Evolutionary conservation across 64 coral and sea anemone genomes (phyloP), one percentile per base, ranked within the genome.

Genomic region (Actinia tenebrosa): DNA sequence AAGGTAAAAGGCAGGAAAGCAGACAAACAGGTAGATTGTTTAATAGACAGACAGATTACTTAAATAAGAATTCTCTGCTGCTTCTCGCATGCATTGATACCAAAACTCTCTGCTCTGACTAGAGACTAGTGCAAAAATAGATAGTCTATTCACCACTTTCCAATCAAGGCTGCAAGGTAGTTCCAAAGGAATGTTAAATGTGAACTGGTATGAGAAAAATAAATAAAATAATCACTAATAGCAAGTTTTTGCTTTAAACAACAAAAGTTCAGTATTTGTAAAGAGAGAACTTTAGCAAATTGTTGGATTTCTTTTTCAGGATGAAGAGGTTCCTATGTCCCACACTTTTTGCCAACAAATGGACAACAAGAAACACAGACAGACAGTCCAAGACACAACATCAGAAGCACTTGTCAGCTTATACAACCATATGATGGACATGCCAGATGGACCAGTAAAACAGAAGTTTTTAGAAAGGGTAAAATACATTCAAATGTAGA

Each of bases 401-500:
- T 91, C 89, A 16, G 93, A 95, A 9, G 93, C 93, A 25, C 83
- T 95, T 11, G 26, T 95, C 19, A 79, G 88, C 16, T 54, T 95
- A 7, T 95, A 95, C 54, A 91, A 84, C 45, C 93, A 95, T 60
- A 89, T 95, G 54, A 88, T 91, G 45, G 93, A 95, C 69, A 86
- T 95, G 66, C 93, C 93, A 30, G 93, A 95, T 82, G 93, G 93
- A 22, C 93, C 93, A 3, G 79, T 60, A 10, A 95, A 91, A 58
- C 89, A 91, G n/a, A 95, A 95, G 20, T 95, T 95, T 52, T 47
- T 95, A 55, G 81, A 95, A 61, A 83, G 88, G 93, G 93, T 95
- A 63, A 10, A 27, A 37, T 37, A 37, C 1, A n/a, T 14, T 18
- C 1, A 47, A 10, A 18, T 45, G 14, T 6, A 47, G 1, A 15